Percentiles rank a stretch among this genome's conserved stretches.
phyloP scores from a whole-genome alignment of 2,888 invertebrate genomes.

The Tenthredo amoena region DNA sequence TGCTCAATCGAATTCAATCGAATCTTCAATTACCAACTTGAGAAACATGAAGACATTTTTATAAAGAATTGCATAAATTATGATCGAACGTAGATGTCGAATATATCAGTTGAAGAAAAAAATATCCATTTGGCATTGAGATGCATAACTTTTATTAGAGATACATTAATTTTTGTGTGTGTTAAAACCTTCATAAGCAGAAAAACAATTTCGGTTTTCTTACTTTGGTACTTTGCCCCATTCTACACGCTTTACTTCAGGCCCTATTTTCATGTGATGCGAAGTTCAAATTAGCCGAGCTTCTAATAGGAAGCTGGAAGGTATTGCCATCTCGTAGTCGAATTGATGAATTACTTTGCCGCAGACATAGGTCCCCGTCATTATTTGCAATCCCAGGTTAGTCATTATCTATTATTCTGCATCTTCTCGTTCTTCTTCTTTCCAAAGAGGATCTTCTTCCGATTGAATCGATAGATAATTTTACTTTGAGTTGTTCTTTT shows the following conservation, averaged over 20 bases:
- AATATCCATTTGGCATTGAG: not conserved
- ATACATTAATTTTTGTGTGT: not conserved
- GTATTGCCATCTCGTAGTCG: no score
- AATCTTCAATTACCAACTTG: conserved; percentile 23
- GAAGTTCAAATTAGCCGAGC: no score
- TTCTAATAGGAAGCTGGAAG: no score
- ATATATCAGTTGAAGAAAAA: not conserved
- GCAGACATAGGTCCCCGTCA: no score
- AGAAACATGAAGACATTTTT: not conserved
- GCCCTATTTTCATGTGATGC: no score
- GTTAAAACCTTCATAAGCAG: not conserved
- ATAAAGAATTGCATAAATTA: not conserved
- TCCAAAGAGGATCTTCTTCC: no score
- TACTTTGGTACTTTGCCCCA: not conserved
- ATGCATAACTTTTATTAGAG: not conserved
- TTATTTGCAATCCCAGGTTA: no score
- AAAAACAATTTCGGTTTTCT: not conserved
- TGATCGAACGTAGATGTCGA: not conserved
- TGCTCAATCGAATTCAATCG: conserved; percentile 44
- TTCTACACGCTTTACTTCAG: not conserved
- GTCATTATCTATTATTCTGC: no score
- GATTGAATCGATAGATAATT: no score
- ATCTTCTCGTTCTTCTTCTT: no score
- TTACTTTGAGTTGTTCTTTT: no score
- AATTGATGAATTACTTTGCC: no score